phyloP scores from a whole-genome alignment of 2,888 invertebrate species.

The Sepioteuthis lessoniana region DNA sequence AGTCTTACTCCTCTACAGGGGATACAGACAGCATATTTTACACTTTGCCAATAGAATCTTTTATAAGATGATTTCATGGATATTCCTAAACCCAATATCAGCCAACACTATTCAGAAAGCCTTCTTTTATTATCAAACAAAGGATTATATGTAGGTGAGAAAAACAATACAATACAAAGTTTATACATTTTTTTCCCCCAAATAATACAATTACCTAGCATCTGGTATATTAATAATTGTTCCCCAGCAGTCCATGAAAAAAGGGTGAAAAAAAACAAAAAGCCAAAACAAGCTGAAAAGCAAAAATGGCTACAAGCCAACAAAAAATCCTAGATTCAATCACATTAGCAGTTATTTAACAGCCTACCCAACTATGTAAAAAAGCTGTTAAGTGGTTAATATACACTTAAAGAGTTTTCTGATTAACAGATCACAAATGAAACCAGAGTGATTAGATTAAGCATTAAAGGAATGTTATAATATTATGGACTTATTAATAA shows the following conservation, averaged over 20 bases:
- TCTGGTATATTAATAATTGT: not conserved
- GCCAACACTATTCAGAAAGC: not conserved
- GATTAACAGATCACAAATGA: not conserved
- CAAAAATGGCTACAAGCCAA: not conserved
- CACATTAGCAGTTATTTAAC: not conserved
- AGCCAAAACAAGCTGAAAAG: not conserved
- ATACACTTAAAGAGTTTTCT: not conserved
- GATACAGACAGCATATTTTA: too few relatives aligned
- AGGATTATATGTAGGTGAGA: not conserved
- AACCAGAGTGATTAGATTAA: not conserved
- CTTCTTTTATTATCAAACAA: not conserved
- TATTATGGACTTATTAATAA: too few relatives aligned
- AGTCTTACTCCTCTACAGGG: too few relatives aligned
- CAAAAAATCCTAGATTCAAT: not conserved
- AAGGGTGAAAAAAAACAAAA: not conserved
- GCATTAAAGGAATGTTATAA: too few relatives aligned
- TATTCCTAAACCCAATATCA: not conserved
- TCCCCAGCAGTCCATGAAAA: not conserved
- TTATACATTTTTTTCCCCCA: too few relatives aligned
- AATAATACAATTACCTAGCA: not conserved
- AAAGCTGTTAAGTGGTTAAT: not conserved
- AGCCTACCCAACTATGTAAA: not conserved
- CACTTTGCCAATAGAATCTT: not conserved
- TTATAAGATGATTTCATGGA: not conserved
- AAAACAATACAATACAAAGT: not conserved